Conservation (phyloP, 2,888 invertebrate species). For the Apamea crenata region DNA sequence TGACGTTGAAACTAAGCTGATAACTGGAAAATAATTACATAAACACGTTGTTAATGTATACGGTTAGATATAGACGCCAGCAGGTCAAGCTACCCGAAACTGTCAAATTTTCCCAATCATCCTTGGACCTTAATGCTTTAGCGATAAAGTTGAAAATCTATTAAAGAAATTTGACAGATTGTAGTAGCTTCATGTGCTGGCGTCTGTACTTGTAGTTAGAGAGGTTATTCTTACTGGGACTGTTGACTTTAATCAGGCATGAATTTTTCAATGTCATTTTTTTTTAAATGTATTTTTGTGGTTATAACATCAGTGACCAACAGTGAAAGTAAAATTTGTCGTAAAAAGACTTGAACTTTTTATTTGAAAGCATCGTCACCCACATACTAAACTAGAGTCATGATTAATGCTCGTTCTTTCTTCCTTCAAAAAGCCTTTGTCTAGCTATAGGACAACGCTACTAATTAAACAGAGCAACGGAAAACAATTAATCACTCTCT, state of each 20-base stretch:
- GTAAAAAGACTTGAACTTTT: neutral
- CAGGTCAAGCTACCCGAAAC: no score
- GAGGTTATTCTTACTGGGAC: no score
- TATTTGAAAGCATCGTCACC: neutral
- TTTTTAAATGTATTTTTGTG: neutral
- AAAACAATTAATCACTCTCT: slow-evolving; percentile 28
- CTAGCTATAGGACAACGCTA: neutral
- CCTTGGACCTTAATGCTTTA: no score
- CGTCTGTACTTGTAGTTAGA: neutral
- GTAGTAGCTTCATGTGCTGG: no score
- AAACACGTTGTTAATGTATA: neutral
- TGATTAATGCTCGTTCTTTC: neutral
- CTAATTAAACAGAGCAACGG: slow-evolving; percentile 4
- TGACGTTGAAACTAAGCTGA: neutral
- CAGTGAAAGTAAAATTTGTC: neutral
- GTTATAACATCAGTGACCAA: neutral
- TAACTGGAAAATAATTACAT: neutral
- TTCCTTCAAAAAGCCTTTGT: neutral
- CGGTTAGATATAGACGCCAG: no score
- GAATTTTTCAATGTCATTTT: neutral
- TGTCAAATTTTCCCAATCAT: no score
- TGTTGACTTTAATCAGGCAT: neutral
- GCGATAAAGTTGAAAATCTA: no score
- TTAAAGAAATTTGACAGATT: no score
- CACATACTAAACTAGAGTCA: neutral